These are phyloP conservation scores for Agrotis clavis DNA, from an alignment of 2,888 invertebrate species.

Conservation along the genomic window DNA sequence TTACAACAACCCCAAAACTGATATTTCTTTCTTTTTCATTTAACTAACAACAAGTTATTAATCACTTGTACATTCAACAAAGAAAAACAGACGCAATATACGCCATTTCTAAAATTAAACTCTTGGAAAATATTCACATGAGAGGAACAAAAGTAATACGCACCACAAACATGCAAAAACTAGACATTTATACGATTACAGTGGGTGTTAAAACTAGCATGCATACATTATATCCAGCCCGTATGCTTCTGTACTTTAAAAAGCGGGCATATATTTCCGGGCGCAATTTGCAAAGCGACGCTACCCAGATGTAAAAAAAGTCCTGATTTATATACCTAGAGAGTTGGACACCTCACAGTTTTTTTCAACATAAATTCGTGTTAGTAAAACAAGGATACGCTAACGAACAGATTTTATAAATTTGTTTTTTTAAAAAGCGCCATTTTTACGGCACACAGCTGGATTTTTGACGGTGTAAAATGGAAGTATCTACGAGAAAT, in stretches of 20 bases:
- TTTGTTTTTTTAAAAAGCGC: conserved; percentile 52
- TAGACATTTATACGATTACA: conserved; percentile 46
- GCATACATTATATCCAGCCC: conserved; percentile 46
- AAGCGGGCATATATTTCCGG: conserved; percentile 54
- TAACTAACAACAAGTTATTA: no score
- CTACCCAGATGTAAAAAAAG: background rate
- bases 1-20: no score
- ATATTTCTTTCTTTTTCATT: no score
- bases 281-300: conserved; percentile 57
- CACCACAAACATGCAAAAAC: conserved; percentile 27
- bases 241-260: conserved; percentile 56
- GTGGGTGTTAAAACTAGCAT: conserved; percentile 41
- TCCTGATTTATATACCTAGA: conserved; percentile 56
- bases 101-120: no score
- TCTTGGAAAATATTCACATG: background rate
- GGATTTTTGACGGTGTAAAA: conserved; percentile 15
- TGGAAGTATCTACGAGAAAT: background rate
- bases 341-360: conserved; percentile 44
- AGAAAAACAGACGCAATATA: no score
- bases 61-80: no score
- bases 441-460: conserved; percentile 21
- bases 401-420: conserved; percentile 49
- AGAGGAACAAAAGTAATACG: conserved; percentile 18
- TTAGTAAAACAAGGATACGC: conserved; percentile 54
- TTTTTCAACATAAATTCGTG: conserved; percentile 59